Conservation (phyloP, 2,113 vertebrate genomes). For the Myotis brandtii region DNA sequence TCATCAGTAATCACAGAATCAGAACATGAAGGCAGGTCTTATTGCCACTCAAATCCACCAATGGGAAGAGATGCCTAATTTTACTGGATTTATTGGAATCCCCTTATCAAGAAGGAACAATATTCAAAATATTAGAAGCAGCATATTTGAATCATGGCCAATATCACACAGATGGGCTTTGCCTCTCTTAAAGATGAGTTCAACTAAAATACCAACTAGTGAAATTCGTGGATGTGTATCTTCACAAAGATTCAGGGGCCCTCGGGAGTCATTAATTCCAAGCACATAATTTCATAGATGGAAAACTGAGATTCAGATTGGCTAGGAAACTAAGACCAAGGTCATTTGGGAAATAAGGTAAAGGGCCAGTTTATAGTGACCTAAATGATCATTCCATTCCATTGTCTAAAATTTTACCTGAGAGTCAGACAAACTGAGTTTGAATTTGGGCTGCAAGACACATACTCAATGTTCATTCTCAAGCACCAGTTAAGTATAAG, state of each 20-base stretch:
- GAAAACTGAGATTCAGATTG: neutral
- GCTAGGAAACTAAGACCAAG: neutral
- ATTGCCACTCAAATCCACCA: slow-evolving; percentile 10
- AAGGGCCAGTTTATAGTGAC: neutral
- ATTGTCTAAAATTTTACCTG: neutral
- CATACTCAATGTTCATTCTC: neutral
- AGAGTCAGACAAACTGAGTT: neutral
- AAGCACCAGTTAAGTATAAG: neutral
- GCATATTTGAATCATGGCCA: neutral
- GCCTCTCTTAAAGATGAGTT: neutral
- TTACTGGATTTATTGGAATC: neutral
- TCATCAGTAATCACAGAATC: neutral
- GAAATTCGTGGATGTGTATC: neutral
- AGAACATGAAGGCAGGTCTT: neutral
- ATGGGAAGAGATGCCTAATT: neutral
- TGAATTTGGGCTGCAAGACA: neutral
- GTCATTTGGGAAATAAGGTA: neutral
- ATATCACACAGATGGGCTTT: neutral
- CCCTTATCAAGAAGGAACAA: neutral
- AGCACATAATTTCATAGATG: neutral
- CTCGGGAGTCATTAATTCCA: neutral
- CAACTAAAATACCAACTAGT: neutral
- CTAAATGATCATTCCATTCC: neutral
- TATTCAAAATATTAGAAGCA: neutral
- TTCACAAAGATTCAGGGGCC: neutral